phyloP scores from a whole-genome alignment of 1,140 invertebrate genomes.

The Eciton burchellii region DNA sequence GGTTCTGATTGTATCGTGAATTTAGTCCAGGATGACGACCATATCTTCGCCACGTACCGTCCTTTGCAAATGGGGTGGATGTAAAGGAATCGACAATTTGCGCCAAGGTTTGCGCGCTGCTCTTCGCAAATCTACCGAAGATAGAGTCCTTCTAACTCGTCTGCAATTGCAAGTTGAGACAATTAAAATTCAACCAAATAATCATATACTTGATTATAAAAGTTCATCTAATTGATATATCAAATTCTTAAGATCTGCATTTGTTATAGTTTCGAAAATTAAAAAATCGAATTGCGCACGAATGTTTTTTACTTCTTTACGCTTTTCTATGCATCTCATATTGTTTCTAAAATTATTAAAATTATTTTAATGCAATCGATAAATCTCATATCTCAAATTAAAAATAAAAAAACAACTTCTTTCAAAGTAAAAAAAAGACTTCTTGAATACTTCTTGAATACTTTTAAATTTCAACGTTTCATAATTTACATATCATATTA shows the following conservation, averaged over 20 bases:
- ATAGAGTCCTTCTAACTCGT: conserved; percentile 93
- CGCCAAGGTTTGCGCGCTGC: conserved; percentile 97
- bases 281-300: neutral
- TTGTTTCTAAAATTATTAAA: too few relatives aligned
- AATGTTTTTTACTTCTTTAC: too few relatives aligned
- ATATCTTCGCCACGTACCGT: conserved; percentile 85
- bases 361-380: neutral
- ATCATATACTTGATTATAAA: neutral
- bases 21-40: conserved; percentile 91
- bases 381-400: neutral
- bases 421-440: too few relatives aligned
- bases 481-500: too few relatives aligned
- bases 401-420: too few relatives aligned
- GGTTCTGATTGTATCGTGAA: conserved; percentile 65
- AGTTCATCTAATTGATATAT: neutral
- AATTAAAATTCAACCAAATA: neutral
- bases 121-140: conserved; percentile 92
- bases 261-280: neutral
- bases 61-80: conserved; percentile 79
- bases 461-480: too few relatives aligned
- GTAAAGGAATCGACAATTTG: conserved; percentile 86
- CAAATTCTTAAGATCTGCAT: neutral
- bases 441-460: too few relatives aligned
- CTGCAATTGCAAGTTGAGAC: conserved; percentile 85
- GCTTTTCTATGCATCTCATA: too few relatives aligned